A percentile compares a stretch with the other conserved stretches of the same genome.
These are phyloP conservation scores for Psittacula echo DNA, from an alignment of 2,797 vertebrate species.

Conservation along the genomic window DNA sequence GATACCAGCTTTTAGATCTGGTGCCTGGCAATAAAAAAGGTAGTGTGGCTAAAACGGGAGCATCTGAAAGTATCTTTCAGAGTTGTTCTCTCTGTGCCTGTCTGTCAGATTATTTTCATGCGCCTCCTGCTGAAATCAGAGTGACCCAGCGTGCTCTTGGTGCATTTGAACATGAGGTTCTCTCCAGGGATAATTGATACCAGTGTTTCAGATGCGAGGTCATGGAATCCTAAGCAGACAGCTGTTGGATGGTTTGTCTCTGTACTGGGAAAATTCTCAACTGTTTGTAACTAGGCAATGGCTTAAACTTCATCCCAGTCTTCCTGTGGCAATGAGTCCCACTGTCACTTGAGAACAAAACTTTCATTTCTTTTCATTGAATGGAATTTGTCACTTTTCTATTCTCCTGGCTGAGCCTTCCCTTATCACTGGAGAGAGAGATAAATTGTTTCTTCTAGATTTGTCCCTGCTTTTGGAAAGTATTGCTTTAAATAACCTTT, in stretches of 20 bases:
- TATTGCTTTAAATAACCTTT: neutral
- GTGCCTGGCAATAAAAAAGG: neutral
- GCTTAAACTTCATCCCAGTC: neutral
- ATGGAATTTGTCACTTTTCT: constrained; percentile 42
- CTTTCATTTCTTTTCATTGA: neutral
- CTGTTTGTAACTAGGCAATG: neutral
- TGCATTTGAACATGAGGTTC: neutral
- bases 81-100: neutral
- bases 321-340: neutral
- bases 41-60: neutral
- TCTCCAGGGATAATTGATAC: neutral
- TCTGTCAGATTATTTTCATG: neutral
- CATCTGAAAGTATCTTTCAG: neutral
- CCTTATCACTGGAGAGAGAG: neutral
- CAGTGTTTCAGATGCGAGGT: neutral
- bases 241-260: neutral
- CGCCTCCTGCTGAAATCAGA: neutral
- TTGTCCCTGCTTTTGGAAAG: neutral
- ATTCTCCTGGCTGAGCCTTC: neutral
- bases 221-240: neutral
- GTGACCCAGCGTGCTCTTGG: neutral
- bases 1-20: neutral
- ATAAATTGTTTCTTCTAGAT: neutral
- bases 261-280: neutral
- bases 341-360: neutral